A percentile compares a stretch with the other conserved stretches of the same genome.
These are phyloP conservation scores for Maccullochella peelii DNA, from an alignment of 2,113 vertebrate genomes.

Conservation along the genomic window DNA sequence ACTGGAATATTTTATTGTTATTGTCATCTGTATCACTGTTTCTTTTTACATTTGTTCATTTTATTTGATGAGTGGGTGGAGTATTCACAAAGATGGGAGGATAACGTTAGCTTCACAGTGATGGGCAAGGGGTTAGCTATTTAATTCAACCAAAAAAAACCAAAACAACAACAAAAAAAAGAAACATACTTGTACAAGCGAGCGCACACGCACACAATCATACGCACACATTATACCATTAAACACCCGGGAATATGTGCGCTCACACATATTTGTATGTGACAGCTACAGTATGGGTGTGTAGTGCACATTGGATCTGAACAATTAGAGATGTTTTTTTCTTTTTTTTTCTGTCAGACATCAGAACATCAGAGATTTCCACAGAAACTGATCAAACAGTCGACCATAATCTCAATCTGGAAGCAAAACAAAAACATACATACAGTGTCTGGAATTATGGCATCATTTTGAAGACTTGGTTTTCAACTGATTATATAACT, in stretches of 20 bases:
- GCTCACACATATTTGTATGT: slow-evolving; percentile 46
- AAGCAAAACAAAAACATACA: slow-evolving; percentile 27
- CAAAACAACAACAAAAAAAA: slow-evolving; percentile 31
- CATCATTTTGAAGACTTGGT: slow-evolving; percentile 29
- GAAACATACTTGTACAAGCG: slow-evolving; percentile 42
- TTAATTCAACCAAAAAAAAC: slow-evolving; percentile 70
- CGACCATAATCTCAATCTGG: slow-evolving; percentile 49
- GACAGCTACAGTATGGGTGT: slow-evolving; percentile 58
- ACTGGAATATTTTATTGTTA: slow-evolving; percentile 87
- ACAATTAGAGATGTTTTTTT: slow-evolving; percentile 18
- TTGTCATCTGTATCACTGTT: slow-evolving; percentile 79
- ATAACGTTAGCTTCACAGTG: slow-evolving; percentile 86
- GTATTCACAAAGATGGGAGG: slow-evolving; percentile 85
- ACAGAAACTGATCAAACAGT: slow-evolving; percentile 38
- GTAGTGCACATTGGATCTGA: slow-evolving; percentile 54
- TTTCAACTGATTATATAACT: slow-evolving; percentile 23
- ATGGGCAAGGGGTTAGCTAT: slow-evolving; percentile 80
- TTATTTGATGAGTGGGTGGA: slow-evolving; percentile 79
- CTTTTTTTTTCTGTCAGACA: slow-evolving; percentile 25
- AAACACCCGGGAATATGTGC: slow-evolving; percentile 58
- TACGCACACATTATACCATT: slow-evolving; percentile 44
- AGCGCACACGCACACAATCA: slow-evolving; percentile 39
- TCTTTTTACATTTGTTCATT: slow-evolving; percentile 84
- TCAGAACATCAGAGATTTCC: slow-evolving; percentile 44
- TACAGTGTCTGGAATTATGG: slow-evolving; percentile 10